Percentiles rank a stretch among this genome's conserved stretches.
phyloP scores from a whole-genome alignment of 2,113 vertebrate genomes.

The Peromyscus maniculatus region DNA sequence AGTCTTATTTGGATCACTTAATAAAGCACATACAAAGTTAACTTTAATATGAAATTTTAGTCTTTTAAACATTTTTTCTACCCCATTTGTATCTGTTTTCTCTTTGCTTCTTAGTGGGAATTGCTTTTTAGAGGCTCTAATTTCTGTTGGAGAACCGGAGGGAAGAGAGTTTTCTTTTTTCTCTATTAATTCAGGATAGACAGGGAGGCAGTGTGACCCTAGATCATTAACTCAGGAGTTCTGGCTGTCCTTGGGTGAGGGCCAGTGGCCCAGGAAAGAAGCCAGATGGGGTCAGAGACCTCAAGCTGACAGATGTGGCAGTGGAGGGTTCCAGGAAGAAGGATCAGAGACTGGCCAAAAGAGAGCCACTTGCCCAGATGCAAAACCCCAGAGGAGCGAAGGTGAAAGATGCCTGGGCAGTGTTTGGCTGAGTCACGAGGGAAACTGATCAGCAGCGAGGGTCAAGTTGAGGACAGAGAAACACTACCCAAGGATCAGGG shows the following conservation, averaged over 20 bases:
- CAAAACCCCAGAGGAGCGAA: slow-evolving; percentile 74
- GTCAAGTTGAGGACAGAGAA: slow-evolving; percentile 75
- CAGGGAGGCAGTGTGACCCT: slow-evolving; percentile 71
- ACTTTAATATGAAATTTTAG: slow-evolving; percentile 32
- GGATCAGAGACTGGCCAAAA: slow-evolving; percentile 76
- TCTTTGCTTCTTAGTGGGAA: slow-evolving; percentile 49
- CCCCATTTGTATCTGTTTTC: slow-evolving; percentile 42
- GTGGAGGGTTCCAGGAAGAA: slow-evolving; percentile 80
- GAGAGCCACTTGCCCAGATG: slow-evolving; percentile 75
- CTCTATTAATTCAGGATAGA: slow-evolving; percentile 66
- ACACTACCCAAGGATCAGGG: background rate
- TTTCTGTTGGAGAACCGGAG: slow-evolving; percentile 63
- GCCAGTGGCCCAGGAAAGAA: slow-evolving; percentile 76
- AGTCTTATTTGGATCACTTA: background rate
- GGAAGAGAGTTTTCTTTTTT: slow-evolving; percentile 63
- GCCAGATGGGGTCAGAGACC: slow-evolving; percentile 81
- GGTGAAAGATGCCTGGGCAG: slow-evolving; percentile 74
- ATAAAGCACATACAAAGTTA: slow-evolving; percentile 36
- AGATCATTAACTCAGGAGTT: slow-evolving; percentile 73
- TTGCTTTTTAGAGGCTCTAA: slow-evolving; percentile 64
- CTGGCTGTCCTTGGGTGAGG: slow-evolving; percentile 78
- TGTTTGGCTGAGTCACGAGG: slow-evolving; percentile 78
- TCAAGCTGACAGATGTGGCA: slow-evolving; percentile 83
- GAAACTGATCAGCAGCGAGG: slow-evolving; percentile 64
- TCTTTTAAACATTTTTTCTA: slow-evolving; percentile 23